Conservation (phyloP, 1,140 invertebrate genomes). For the Psilanteris sp. region DNA sequence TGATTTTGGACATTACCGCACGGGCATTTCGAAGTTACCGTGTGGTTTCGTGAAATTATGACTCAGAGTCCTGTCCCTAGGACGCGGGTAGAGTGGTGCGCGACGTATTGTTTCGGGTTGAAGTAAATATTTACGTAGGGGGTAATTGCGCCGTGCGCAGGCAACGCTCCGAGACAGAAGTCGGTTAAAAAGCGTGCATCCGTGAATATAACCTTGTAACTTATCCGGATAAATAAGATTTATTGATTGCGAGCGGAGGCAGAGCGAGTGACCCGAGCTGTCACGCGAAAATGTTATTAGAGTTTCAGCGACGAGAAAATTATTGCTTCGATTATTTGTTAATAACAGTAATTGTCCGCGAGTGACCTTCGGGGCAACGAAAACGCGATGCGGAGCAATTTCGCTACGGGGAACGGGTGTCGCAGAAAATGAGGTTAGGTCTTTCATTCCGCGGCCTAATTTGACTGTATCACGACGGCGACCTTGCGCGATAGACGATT, state of each 20-base stretch:
- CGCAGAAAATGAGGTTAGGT: conserved; percentile 21
- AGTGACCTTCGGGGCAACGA: conserved; percentile 19
- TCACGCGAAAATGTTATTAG: conserved; percentile 44
- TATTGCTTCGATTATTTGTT: conserved; percentile 30
- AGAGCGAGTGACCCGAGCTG: conserved; percentile 1
- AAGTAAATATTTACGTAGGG: too few species aligned
- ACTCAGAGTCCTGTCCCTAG: too few species aligned
- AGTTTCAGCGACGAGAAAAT: conserved; percentile 17
- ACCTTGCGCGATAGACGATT: conserved; percentile 4
- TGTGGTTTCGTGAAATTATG: too few species aligned
- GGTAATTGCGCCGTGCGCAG: too few species aligned
- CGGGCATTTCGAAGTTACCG: too few species aligned
- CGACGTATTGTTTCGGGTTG: too few species aligned
- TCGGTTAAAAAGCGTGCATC: too few species aligned
- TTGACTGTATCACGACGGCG: conserved; percentile 17
- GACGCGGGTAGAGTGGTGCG: too few species aligned
- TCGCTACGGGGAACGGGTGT: background rate
- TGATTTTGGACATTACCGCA: too few species aligned
- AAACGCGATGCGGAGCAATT: background rate
- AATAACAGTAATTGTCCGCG: conserved; percentile 25
- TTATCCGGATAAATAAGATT: conserved; percentile 34
- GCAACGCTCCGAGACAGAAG: too few species aligned
- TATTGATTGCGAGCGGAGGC: conserved; percentile 18
- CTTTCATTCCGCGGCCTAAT: conserved; percentile 3
- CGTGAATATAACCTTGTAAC: conserved; percentile 23